These are phyloP conservation scores for Synanthedon tipuliformis DNA, from an alignment of 2,888 invertebrate species.

Conservation along the genomic window DNA sequence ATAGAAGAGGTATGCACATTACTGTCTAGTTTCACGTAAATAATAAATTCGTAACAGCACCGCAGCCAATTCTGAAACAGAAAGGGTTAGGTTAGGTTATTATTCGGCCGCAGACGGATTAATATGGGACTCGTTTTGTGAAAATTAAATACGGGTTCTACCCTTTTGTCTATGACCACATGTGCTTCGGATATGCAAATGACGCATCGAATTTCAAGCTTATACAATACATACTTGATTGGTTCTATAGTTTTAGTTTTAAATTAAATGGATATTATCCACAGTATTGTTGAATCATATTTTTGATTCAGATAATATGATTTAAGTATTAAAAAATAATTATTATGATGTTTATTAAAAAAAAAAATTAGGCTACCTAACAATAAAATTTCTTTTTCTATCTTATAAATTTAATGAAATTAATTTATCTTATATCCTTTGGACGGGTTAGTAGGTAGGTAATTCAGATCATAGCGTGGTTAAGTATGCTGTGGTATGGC, in stretches of 20 bases:
- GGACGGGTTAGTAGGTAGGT: too few relatives aligned
- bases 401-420: too few relatives aligned
- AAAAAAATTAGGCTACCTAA: too few relatives aligned
- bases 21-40: neutral
- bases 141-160: conserved; percentile 64
- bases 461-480: too few relatives aligned
- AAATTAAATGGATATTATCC: too few relatives aligned
- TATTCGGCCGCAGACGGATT: conserved; percentile 58
- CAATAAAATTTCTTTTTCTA: too few relatives aligned
- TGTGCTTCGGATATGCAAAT: conserved; percentile 66
- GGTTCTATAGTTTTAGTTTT: conserved; percentile 7
- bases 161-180: conserved; percentile 64
- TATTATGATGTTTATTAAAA: too few relatives aligned
- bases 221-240: conserved; percentile 40
- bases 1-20: neutral
- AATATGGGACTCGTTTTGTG: conserved; percentile 62
- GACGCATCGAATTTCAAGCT: conserved; percentile 50
- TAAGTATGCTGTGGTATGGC: too few relatives aligned
- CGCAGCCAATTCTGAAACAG: conserved; percentile 52
- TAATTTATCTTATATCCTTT: too few relatives aligned
- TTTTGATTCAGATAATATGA: too few relatives aligned
- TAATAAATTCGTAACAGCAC: conserved; percentile 29
- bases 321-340: too few relatives aligned
- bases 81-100: conserved; percentile 57
- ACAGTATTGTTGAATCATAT: too few relatives aligned